phyloP scores from a whole-genome alignment of 2,888 invertebrate genomes.

The Plagodis pulveraria region DNA sequence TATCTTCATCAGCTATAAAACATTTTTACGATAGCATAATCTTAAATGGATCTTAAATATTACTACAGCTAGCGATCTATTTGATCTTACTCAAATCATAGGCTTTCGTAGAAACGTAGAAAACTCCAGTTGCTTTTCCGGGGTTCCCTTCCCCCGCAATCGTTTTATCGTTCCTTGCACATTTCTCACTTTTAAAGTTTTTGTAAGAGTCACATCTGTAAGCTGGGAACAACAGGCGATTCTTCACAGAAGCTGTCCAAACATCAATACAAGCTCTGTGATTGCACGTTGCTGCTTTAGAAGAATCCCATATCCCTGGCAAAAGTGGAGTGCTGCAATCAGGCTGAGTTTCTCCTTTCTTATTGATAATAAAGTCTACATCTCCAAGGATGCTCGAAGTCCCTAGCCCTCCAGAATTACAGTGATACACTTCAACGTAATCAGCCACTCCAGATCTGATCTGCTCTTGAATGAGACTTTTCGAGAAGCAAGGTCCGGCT shows the following conservation, averaged over 20 bases:
- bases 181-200: slow-evolving; percentile 44
- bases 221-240: slow-evolving; percentile 54
- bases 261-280: slow-evolving; percentile 60
- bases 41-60: no score
- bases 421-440: slow-evolving; percentile 78
- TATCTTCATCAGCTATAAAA: not conserved
- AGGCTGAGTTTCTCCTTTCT: slow-evolving; percentile 79
- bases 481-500: slow-evolving; percentile 39
- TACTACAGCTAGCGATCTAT: slow-evolving; percentile 1
- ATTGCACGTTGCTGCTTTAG: slow-evolving; percentile 61
- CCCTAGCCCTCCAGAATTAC: slow-evolving; percentile 69
- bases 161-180: slow-evolving; percentile 46
- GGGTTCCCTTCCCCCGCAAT: slow-evolving; percentile 63
- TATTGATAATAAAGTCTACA: slow-evolving; percentile 77
- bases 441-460: slow-evolving; percentile 69
- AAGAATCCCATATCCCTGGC: slow-evolving; percentile 57
- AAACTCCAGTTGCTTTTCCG: slow-evolving; percentile 58
- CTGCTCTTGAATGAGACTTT: slow-evolving; percentile 45
- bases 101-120: slow-evolving; percentile 54
- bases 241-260: slow-evolving; percentile 55
- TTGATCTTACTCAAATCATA: slow-evolving; percentile 26
- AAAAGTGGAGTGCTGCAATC: slow-evolving; percentile 67
- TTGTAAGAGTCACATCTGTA: slow-evolving; percentile 51
- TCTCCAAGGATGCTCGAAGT: slow-evolving; percentile 66
- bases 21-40: not conserved